These are phyloP conservation scores for Dasysyrphus tricinctus DNA, from an alignment of 2,888 invertebrate genomes.

Conservation along the genomic window DNA sequence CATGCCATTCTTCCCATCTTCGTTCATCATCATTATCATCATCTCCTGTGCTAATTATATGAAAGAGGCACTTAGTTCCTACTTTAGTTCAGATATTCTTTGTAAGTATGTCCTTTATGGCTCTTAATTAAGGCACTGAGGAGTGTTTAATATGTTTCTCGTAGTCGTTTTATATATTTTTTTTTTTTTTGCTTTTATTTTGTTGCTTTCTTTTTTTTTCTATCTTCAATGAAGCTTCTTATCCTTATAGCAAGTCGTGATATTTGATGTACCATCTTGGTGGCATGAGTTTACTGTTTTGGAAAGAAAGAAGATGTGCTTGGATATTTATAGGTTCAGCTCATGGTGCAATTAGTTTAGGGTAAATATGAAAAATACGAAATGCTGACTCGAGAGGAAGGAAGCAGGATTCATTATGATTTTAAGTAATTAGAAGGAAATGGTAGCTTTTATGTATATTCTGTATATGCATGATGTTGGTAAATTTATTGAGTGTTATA, in stretches of 20 bases:
- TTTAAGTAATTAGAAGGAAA: slow-evolving; percentile 52
- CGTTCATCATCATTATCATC: slow-evolving; percentile 71
- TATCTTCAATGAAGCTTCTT: neutral
- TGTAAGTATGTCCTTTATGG: slow-evolving; percentile 76
- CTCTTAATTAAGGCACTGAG: slow-evolving; percentile 75
- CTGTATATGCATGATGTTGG: neutral
- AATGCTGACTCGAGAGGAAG: slow-evolving; percentile 35
- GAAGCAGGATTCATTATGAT: slow-evolving; percentile 35
- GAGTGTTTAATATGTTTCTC: slow-evolving; percentile 74
- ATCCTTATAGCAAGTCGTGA: slow-evolving; percentile 14
- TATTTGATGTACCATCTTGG: slow-evolving; percentile 26
- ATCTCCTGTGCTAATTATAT: slow-evolving; percentile 74
- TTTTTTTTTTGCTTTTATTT: slow-evolving; percentile 2
- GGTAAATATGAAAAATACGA: slow-evolving; percentile 61
- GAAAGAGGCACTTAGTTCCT: slow-evolving; percentile 76
- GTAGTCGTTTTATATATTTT: slow-evolving; percentile 37
- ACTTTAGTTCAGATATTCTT: slow-evolving; percentile 75
- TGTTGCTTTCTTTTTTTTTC: neutral
- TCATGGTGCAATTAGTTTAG: slow-evolving; percentile 67
- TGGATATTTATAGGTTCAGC: slow-evolving; percentile 58
- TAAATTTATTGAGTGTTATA: neutral
- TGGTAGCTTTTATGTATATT: slow-evolving; percentile 13
- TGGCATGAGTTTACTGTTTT: slow-evolving; percentile 19
- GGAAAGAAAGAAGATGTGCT: neutral
- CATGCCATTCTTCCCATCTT: slow-evolving; percentile 42